phyloP scores from a whole-genome alignment of 2,888 invertebrate species.

The Ochropleura leucogaster region DNA sequence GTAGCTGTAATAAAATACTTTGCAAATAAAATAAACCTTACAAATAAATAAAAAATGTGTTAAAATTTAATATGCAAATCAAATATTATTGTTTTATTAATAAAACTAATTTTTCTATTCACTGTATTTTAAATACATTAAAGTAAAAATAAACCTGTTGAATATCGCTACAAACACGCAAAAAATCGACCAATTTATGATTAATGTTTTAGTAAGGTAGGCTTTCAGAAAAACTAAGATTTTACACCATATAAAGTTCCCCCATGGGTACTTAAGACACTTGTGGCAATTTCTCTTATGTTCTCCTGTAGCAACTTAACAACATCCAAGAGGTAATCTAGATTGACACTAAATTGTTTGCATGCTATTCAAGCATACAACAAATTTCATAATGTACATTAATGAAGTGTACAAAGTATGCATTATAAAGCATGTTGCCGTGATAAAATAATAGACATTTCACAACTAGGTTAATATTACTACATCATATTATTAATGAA shows the following conservation, averaged over 20 bases:
- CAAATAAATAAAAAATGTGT: neutral
- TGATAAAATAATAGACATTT: constrained; percentile 43
- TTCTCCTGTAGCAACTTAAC: no score
- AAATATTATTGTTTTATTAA: neutral
- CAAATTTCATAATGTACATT: constrained; percentile 19
- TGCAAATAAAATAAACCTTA: neutral
- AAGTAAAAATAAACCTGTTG: constrained; percentile 1
- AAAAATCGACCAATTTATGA: no score
- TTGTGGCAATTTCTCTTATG: no score
- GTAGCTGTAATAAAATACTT: neutral
- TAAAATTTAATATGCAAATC: neutral
- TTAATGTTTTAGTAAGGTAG: no score
- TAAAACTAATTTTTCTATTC: neutral
- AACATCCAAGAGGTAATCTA: neutral
- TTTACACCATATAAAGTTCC: no score
- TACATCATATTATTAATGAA: constrained; percentile 10
- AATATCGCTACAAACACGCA: no score
- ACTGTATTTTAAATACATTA: neutral
- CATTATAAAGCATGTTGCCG: constrained; percentile 19
- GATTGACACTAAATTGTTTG: neutral
- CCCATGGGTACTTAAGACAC: no score
- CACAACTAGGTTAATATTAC: constrained; percentile 21
- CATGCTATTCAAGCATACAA: constrained; percentile 2
- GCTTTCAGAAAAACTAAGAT: no score
- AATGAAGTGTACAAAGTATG: constrained; percentile 11